These are phyloP conservation scores for Melospiza melodia DNA, from an alignment of 2,113 vertebrate genomes.

Conservation along the genomic window DNA sequence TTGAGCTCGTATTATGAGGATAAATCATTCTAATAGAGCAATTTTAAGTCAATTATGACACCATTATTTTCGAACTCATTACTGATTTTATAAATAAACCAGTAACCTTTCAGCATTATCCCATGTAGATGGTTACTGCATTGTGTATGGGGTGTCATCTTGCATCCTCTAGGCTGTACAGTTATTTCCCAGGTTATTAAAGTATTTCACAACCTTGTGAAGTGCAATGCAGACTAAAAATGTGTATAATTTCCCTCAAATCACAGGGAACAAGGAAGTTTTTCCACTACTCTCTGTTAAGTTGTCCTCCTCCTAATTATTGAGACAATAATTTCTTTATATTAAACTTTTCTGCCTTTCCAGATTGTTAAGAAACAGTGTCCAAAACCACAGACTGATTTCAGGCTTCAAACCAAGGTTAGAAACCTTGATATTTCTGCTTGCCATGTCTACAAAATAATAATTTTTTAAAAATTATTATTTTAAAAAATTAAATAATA, in stretches of 20 bases:
- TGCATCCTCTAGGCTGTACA: background rate
- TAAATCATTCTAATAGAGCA: conserved; percentile 65
- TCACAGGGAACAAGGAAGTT: background rate
- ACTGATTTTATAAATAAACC: conserved; percentile 62
- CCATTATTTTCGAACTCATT: conserved; percentile 55
- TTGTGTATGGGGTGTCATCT: background rate
- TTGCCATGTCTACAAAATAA: background rate
- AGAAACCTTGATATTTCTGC: background rate
- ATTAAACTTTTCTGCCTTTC: background rate
- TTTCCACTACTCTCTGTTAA: background rate
- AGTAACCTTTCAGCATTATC: conserved; percentile 33
- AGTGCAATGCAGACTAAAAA: background rate
- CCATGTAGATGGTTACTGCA: background rate
- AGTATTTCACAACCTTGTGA: background rate
- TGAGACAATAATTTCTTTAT: background rate
- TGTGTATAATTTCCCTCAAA: background rate
- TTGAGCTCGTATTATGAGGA: conserved; percentile 47
- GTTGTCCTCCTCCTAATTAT: background rate
- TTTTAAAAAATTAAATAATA: too few species aligned
- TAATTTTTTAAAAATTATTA: too few species aligned
- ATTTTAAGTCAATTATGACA: conserved; percentile 67
- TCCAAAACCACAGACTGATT: background rate
- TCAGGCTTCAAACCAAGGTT: background rate
- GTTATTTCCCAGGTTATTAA: background rate
- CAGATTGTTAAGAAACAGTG: background rate